Evolutionary conservation across 2,113 vertebrate species (phyloP).

Genomic region (Donacobius atricapilla): DNA sequence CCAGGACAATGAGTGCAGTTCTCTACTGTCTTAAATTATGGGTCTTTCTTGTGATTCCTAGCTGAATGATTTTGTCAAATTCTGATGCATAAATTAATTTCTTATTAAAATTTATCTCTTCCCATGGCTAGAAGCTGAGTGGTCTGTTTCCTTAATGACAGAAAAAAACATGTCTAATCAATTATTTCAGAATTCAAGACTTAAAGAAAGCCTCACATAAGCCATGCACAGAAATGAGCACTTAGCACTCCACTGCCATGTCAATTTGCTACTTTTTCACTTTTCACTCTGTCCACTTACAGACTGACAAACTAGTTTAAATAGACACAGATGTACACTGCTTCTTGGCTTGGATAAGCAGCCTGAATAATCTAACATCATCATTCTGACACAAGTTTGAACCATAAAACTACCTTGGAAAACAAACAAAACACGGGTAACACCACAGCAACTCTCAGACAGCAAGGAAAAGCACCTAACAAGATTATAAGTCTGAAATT

Average conservation of each 20-base stretch:
- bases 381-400: background rate
- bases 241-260: background rate
- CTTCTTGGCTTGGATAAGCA: slow-evolving; percentile 32
- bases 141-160: background rate
- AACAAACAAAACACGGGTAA: background rate
- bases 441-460: background rate
- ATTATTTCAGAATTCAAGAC: slow-evolving; percentile 36
- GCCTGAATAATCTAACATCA: background rate
- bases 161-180: background rate
- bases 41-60: background rate
- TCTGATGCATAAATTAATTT: slow-evolving; percentile 33
- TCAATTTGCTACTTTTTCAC: slow-evolving; percentile 30
- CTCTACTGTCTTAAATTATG: background rate
- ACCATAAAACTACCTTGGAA: background rate
- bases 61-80: slow-evolving; percentile 12
- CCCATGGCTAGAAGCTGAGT: background rate
- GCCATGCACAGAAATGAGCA: background rate
- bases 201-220: slow-evolving; percentile 11
- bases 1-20: background rate
- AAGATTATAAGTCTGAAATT: background rate
- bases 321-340: background rate
- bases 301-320: slow-evolving; percentile 39
- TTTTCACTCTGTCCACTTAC: background rate
- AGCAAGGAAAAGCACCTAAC: background rate
- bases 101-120: slow-evolving; percentile 35